phyloP scores from a whole-genome alignment of 2,797 vertebrate genomes.

The Nothura maculosa region DNA sequence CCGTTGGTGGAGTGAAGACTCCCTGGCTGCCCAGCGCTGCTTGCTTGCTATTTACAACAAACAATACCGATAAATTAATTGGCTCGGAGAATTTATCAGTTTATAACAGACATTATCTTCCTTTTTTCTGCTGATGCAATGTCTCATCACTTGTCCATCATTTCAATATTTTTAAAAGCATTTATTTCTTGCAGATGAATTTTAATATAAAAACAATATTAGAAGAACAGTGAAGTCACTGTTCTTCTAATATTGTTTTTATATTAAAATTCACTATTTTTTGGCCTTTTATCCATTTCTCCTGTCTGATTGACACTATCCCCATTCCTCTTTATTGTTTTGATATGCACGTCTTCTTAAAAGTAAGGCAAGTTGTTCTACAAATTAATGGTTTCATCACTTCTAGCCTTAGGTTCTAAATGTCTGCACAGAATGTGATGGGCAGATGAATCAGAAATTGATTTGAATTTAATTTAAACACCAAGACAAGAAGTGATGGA shows the following conservation, averaged over 20 bases:
- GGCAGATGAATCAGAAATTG: conserved; percentile 13
- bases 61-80: too few relatives aligned
- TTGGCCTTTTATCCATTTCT: neutral
- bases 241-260: too few relatives aligned
- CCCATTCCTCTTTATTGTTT: neutral
- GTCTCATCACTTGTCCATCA: neutral
- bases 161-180: conserved; percentile 13
- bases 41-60: too few relatives aligned
- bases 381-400: conserved; percentile 14
- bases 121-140: neutral
- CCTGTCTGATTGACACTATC: neutral
- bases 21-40: too few relatives aligned
- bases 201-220: neutral
- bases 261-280: too few relatives aligned
- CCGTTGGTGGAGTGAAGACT: too few relatives aligned
- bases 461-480: conserved; percentile 39
- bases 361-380: neutral
- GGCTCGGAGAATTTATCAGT: too few relatives aligned
- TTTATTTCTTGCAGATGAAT: neutral
- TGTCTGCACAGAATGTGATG: neutral
- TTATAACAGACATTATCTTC: neutral
- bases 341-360: neutral
- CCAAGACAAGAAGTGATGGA: neutral
- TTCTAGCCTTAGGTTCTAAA: conserved; percentile 32
- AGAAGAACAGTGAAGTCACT: neutral